Conservation (phyloP, 2,888 invertebrate species). For the Drosophila hamatofila region DNA sequence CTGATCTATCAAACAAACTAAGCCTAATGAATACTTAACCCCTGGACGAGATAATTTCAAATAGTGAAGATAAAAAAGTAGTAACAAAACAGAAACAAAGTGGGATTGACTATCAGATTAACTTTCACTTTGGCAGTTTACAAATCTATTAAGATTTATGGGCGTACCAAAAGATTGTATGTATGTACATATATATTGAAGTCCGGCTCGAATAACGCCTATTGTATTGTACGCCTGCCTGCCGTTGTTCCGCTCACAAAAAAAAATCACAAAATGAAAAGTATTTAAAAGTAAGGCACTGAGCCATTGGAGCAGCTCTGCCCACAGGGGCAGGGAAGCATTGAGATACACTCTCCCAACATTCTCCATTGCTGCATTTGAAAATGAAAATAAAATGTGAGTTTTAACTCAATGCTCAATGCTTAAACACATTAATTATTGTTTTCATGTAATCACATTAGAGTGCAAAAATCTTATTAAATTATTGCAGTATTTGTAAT, state of each 20-base stretch:
- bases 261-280: constrained; percentile 9
- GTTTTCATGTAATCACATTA: neutral
- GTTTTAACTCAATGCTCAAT: neutral
- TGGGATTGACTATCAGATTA: constrained; percentile 57
- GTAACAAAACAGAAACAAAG: constrained; percentile 16
- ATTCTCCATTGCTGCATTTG: constrained; percentile 11
- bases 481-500: neutral
- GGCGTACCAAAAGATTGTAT: constrained; percentile 42
- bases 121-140: constrained; percentile 65
- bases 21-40: constrained; percentile 60
- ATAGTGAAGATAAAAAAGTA: constrained; percentile 13
- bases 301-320: constrained; percentile 10
- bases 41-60: constrained; percentile 48
- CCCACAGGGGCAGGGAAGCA: neutral
- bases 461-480: constrained; percentile 3
- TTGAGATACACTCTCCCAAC: constrained; percentile 10
- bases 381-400: constrained; percentile 27
- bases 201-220: constrained; percentile 41
- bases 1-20: constrained; percentile 51
- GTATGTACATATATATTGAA: constrained; percentile 12
- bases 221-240: constrained; percentile 8
- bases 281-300: constrained; percentile 35
- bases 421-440: neutral
- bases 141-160: constrained; percentile 67
- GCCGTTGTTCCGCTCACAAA: constrained; percentile 40